Evolutionary conservation across 2,888 invertebrate species (phyloP).

Genomic region (Eupithecia abbreviata): DNA sequence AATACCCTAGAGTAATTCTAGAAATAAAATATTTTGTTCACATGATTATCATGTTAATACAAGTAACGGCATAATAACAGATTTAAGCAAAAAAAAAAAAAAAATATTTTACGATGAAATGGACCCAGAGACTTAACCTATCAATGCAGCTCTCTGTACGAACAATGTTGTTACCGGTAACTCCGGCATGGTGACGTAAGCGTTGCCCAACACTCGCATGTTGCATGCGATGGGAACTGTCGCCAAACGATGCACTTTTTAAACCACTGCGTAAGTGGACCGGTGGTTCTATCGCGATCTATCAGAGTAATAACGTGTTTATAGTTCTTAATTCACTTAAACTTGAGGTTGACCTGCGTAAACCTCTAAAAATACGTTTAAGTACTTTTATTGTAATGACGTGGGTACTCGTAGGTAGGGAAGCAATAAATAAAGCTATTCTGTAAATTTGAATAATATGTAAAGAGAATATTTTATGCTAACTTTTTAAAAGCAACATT

Average conservation of each 20-base stretch:
- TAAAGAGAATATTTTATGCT: neutral
- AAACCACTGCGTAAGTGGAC: neutral
- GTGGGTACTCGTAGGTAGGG: neutral
- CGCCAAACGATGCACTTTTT: slow-evolving; percentile 6
- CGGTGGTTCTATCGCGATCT: neutral
- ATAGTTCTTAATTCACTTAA: neutral
- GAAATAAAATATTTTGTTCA: no score
- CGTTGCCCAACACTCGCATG: neutral
- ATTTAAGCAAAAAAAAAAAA: no score
- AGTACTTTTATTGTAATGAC: neutral
- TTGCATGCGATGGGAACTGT: slow-evolving; percentile 15
- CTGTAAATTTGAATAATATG: neutral
- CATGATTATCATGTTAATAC: no score
- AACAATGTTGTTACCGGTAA: neutral
- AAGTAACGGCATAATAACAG: no score
- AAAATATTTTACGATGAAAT: no score
- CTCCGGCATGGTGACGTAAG: slow-evolving; percentile 7
- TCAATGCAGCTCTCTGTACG: neutral
- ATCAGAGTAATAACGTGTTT: neutral
- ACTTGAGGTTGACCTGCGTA: neutral
- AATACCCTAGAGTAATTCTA: no score
- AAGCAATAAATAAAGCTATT: neutral
- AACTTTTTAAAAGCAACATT: neutral
- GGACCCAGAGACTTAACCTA: neutral
- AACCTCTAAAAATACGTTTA: neutral